A percentile compares a stretch with the other conserved stretches of the same genome.
These are phyloP conservation scores for Peromyscus eremicus DNA, from an alignment of 2,797 vertebrate species.

Conservation along the genomic window DNA sequence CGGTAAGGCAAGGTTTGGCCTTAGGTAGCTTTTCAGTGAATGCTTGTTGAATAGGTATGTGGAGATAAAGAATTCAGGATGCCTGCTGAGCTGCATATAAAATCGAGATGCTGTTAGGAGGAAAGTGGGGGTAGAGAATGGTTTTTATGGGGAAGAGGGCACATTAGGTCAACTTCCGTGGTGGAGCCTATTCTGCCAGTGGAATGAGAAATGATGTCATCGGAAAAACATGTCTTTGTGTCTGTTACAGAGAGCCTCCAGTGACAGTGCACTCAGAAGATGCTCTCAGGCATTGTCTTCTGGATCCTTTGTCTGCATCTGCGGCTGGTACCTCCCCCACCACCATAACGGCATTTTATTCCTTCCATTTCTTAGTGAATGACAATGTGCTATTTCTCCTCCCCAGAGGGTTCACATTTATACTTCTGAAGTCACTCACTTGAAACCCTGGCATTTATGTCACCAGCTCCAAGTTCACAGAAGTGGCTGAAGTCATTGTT, in stretches of 20 bases:
- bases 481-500: not conserved
- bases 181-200: not conserved
- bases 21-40: not conserved
- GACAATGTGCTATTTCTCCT: not conserved
- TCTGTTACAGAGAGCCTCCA: rapidly evolving
- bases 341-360: too few species aligned
- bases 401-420: not conserved
- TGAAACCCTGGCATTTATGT: not conserved
- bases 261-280: rapidly evolving
- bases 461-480: not conserved
- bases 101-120: not conserved
- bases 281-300: not conserved
- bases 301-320: not conserved
- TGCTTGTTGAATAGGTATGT: not conserved
- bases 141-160: not conserved
- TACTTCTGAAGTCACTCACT: not conserved
- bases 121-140: not conserved
- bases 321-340: not conserved
- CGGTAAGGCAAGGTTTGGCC: not conserved
- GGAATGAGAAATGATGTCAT: constrained; percentile 9
- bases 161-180: not conserved
- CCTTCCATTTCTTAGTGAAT: not conserved
- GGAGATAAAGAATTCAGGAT: not conserved
- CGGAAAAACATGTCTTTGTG: not conserved
- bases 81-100: not conserved